phyloP scores from a whole-genome alignment of 2,113 vertebrate species.

The Callipepla squamata region DNA sequence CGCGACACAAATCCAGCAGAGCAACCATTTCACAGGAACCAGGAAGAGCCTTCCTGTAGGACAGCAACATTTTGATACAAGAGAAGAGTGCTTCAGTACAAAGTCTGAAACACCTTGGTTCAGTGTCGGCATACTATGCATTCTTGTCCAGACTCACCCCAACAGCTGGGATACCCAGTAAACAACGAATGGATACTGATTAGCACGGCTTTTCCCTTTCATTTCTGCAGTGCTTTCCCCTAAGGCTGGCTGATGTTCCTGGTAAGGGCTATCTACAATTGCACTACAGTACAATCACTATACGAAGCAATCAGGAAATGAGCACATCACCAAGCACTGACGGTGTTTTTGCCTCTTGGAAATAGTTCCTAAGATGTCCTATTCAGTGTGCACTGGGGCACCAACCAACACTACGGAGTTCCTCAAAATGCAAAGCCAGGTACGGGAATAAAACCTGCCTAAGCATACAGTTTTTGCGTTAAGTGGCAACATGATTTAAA shows the following conservation, averaged over 20 bases:
- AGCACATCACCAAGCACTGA: not conserved
- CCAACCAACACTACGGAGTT: not conserved
- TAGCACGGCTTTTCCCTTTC: not conserved
- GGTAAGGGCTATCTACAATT: not conserved
- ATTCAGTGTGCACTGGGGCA: not conserved
- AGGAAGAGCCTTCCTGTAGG: not conserved
- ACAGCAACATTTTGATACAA: not conserved
- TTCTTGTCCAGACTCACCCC: not conserved
- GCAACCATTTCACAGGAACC: not conserved
- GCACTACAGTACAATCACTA: not conserved
- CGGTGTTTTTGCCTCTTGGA: not conserved
- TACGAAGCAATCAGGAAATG: not conserved
- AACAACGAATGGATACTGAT: not conserved
- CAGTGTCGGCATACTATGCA: not conserved
- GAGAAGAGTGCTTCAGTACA: not conserved
- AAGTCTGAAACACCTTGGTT: not conserved
- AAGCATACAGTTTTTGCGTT: not conserved
- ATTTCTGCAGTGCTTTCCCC: not conserved
- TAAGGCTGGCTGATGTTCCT: not conserved
- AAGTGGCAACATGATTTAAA: not conserved
- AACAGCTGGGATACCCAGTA: not conserved
- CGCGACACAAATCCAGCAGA: not conserved
- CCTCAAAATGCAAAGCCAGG: not conserved
- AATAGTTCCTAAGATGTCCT: not conserved
- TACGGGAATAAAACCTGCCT: not conserved